A percentile compares a stretch with the other conserved stretches of the same genome.
Conservation (phyloP, 92 coral and sea anemone species). For the Actinernus sp. region DNA sequence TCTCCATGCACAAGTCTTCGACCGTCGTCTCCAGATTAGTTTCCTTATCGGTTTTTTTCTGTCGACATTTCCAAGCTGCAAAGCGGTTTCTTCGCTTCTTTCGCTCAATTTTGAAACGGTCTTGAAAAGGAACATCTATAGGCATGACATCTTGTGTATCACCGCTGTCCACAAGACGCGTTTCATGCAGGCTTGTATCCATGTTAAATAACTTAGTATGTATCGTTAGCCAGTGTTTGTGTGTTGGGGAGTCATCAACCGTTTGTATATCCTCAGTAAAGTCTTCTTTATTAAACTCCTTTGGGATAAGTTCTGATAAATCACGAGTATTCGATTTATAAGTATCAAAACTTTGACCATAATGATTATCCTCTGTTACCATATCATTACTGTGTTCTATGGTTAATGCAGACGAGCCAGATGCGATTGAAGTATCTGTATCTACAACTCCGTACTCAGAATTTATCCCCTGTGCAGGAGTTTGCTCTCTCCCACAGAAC, state of each 20-base stretch:
- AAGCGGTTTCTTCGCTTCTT: background rate
- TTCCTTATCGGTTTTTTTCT: constrained; percentile 1
- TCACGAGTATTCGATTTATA: background rate
- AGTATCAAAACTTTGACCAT: background rate
- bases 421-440: background rate
- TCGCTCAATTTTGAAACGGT: background rate
- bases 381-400: background rate
- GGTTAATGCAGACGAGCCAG: background rate
- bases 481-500: constrained; percentile 39
- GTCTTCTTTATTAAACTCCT: background rate
- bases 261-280: background rate
- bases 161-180: background rate
- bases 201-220: background rate
- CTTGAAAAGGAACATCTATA: background rate
- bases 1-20: constrained; percentile 60
- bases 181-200: background rate
- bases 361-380: background rate
- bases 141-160: background rate
- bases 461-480: background rate
- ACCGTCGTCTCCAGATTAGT: constrained; percentile 58
- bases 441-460: constrained; percentile 4
- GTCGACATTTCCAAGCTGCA: background rate
- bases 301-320: background rate
- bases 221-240: background rate
- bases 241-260: background rate